These are phyloP conservation scores for Caenorhabditis uteleia DNA, from an alignment of 2,888 invertebrate species.

Conservation along the genomic window DNA sequence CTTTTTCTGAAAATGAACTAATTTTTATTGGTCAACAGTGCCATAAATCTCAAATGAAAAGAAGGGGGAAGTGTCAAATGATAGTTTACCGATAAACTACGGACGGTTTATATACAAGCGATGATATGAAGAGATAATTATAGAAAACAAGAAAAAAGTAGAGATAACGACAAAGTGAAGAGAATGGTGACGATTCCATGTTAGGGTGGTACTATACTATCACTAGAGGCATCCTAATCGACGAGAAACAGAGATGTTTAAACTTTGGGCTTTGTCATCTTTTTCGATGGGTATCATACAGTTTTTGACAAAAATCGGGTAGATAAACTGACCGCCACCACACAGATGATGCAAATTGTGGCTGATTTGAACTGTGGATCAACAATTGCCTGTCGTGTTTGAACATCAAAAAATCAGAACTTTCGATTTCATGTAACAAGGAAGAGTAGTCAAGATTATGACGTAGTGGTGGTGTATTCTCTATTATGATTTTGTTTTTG, in stretches of 20 bases:
- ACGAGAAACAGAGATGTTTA: constrained; percentile 29
- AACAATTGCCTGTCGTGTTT: background rate
- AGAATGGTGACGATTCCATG: constrained; percentile 13
- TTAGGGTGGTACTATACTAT: constrained; percentile 34
- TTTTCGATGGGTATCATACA: background rate
- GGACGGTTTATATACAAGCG: constrained; percentile 39
- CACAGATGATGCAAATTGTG: too few species aligned
- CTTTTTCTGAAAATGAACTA: constrained; percentile 4
- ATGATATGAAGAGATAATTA: constrained; percentile 23
- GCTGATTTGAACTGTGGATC: too few species aligned
- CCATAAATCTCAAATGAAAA: constrained; percentile 5
- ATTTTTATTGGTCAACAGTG: background rate
- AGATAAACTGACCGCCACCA: too few species aligned
- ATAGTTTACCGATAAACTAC: constrained; percentile 36
- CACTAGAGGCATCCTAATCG: constrained; percentile 10
- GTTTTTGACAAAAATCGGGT: too few species aligned
- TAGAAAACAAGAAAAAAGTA: constrained; percentile 22
- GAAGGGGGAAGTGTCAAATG: constrained; percentile 13
- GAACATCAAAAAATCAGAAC: background rate
- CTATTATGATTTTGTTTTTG: background rate
- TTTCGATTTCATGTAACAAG: too few species aligned
- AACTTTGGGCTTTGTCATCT: constrained; percentile 37
- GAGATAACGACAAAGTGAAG: constrained; percentile 15
- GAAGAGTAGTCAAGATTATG: too few species aligned
- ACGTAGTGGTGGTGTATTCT: too few species aligned